Conservation (phyloP, 92 coral and sea anemone species). For the Meandrina meandrites region DNA sequence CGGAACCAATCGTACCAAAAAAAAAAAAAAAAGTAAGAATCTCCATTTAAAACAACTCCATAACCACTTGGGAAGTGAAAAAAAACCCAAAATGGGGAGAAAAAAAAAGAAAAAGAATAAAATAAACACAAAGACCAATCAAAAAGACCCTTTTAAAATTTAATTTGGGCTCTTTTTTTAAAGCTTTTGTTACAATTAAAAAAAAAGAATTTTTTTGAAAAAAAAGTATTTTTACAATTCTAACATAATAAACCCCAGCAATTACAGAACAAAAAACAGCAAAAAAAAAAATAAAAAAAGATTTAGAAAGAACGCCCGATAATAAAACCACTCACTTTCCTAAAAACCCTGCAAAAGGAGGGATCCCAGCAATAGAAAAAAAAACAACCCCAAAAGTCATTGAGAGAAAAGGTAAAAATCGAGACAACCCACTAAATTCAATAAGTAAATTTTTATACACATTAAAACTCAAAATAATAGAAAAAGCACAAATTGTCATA, state of each 20-base stretch:
- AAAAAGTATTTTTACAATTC: slow-evolving; percentile 79
- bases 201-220: slow-evolving; percentile 64
- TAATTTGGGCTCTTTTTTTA: slow-evolving; percentile 54
- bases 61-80: not conserved
- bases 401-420: slow-evolving; percentile 76
- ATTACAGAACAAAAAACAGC: slow-evolving; percentile 82
- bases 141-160: slow-evolving; percentile 74
- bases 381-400: slow-evolving; percentile 42
- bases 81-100: not conserved
- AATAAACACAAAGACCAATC: slow-evolving; percentile 72
- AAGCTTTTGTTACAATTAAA: slow-evolving; percentile 60
- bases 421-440: slow-evolving; percentile 84
- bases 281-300: slow-evolving; percentile 68
- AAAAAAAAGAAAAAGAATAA: slow-evolving; percentile 34
- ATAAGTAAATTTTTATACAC: slow-evolving; percentile 68
- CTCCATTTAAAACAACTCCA: not conserved
- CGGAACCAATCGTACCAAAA: slow-evolving; percentile 47
- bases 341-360: slow-evolving; percentile 87
- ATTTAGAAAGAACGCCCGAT: slow-evolving; percentile 68
- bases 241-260: slow-evolving; percentile 88
- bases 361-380: slow-evolving; percentile 84
- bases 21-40: not conserved
- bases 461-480: slow-evolving; percentile 73
- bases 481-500: slow-evolving; percentile 76
- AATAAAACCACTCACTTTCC: slow-evolving; percentile 80